Evolutionary conservation across 2,888 invertebrate species (phyloP), one percentile per base, ranked within the genome.

Genomic region (Baronia brevicornis): DNA sequence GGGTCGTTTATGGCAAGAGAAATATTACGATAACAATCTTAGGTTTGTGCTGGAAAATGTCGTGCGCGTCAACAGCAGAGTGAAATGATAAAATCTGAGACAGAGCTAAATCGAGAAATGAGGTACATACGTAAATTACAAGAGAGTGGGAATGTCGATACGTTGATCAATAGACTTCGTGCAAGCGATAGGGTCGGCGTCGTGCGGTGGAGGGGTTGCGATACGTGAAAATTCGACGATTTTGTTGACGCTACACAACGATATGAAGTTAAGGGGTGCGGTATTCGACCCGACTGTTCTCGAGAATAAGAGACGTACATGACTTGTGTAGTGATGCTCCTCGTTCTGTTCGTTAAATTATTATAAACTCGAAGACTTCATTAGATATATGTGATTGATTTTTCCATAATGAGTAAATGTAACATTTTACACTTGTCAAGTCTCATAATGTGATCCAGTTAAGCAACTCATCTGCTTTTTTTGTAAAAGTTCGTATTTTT

Each of bases 21-120:
- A 74, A 78, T 69, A 62, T 66, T 59, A 56, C 63, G 69, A 74
- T 73, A 68, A 63, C 68, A 64, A 61, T 63, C 55, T 55, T 44
- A 43, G 58, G 54, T 65, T 58, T 61, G 51, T 57, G 48, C 49
- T 56, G 44, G 28, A 57, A 56, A 55, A 60, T 55, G 56, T 50
- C 54, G 43, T 31, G 48, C 34, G 35, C 33, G 26, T 33, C 33
- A 38, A 36, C 39, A 43, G 39, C 24, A 39, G 24, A 26, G 23
- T 20, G n/a, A n/a, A n/a, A n/a, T n/a, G 24, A 36, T 37, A 33
- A 21, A 27, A 35, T 29, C 28, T 31, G 29, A 42, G 38, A 34
- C 30, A 31, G 40, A 36, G 38, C 33, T 32, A 31, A 24, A 38
- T 39, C 31, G 14, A 24, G 28, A 39, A 38, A 31, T 33, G 25